Evolutionary conservation across 2,113 vertebrate species (phyloP).

Genomic region (Nestor notabilis): DNA sequence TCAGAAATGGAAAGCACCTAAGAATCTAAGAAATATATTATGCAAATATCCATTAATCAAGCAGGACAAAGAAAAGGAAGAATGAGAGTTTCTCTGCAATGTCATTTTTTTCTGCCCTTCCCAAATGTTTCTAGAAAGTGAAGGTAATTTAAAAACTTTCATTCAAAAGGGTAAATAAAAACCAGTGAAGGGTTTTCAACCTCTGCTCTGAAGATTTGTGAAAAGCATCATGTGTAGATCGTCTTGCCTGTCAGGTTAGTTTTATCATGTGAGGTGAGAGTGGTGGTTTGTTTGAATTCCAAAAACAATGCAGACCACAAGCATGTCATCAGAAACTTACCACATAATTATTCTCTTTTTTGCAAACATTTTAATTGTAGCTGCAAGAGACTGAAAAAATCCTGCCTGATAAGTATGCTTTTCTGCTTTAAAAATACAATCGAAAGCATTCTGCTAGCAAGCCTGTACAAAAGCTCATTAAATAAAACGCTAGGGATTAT

Average conservation of each 20-base stretch:
- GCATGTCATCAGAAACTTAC: background rate
- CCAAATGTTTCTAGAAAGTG: background rate
- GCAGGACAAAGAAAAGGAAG: background rate
- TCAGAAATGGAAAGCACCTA: background rate
- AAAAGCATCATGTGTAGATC: background rate
- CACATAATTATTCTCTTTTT: background rate
- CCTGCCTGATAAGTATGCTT: background rate
- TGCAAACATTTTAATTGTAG: slow-evolving; percentile 16
- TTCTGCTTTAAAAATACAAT: slow-evolving; percentile 32
- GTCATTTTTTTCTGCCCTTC: background rate
- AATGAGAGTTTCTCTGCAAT: background rate
- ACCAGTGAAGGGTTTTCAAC: background rate
- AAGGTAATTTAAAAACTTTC: background rate
- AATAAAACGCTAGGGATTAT: slow-evolving; percentile 12
- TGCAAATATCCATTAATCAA: background rate
- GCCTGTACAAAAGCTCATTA: slow-evolving; percentile 12
- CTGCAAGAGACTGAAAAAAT: background rate
- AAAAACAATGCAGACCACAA: background rate
- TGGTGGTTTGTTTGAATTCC: background rate
- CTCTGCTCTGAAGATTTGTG: background rate
- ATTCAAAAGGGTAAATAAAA: background rate
- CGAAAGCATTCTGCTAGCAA: background rate
- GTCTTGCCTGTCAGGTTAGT: background rate
- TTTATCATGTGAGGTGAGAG: background rate
- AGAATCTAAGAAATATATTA: background rate